Evolutionary conservation across 2,113 vertebrate species (phyloP).

Genomic region (Terrapene triunguis): DNA sequence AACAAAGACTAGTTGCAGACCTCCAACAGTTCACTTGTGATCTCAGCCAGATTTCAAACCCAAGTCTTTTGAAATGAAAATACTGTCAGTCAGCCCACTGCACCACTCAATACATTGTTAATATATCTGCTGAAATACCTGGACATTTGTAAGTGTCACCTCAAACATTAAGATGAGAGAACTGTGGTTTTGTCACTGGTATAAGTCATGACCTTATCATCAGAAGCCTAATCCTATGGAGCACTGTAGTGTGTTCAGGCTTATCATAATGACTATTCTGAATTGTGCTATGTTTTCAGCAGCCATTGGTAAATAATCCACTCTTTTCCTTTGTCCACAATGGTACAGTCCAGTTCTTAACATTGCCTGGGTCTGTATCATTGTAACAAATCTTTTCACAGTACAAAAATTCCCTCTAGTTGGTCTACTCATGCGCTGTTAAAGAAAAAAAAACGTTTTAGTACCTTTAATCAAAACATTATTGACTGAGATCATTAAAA

Average conservation of each 20-base stretch:
- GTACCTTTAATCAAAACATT: constrained; percentile 78
- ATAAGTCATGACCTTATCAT: background rate
- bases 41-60: background rate
- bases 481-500: constrained; percentile 78
- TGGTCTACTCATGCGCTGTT: constrained; percentile 63
- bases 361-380: background rate
- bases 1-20: background rate
- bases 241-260: background rate
- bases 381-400: background rate
- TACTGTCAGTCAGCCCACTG: background rate
- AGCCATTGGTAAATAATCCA: constrained; percentile 3
- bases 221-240: background rate
- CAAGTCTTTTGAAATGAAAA: background rate
- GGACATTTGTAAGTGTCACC: background rate
- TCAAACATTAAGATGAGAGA: background rate
- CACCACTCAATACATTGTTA: background rate
- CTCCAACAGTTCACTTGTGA: background rate
- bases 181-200: background rate
- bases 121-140: background rate
- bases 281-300: background rate
- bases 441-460: constrained; percentile 72
- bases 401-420: constrained; percentile 29
- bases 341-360: background rate
- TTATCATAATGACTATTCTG: constrained; percentile 14
- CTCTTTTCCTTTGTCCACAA: background rate